Evolutionary conservation across 2,113 vertebrate genomes (phyloP), one percentile per base, ranked within the genome.

Genomic region (Lipotes vexillifer): DNA sequence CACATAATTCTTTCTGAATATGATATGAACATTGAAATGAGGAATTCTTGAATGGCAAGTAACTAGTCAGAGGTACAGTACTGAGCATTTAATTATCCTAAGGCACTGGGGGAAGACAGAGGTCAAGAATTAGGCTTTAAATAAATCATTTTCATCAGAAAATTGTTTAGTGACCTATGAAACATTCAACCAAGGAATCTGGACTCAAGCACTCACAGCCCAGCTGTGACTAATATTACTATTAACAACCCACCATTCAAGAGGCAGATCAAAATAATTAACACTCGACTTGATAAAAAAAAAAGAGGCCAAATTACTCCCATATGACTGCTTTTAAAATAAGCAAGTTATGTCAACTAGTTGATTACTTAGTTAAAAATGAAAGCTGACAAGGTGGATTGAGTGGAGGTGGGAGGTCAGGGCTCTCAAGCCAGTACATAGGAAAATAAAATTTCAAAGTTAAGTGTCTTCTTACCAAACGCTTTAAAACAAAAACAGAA

Each of bases 211-310:
- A 81, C 87, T 95, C 94, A 88, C 36, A 84, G 75, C 46, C 87
- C 96, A 97, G 90, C 97, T 97, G 95, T 93, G 95, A 97, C 57
- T 95, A 90, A 97, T 97, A 97, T 95, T 93, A 87, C 92, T 75
- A 94, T 97, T 97, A 97, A 81, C 95, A 94, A 97, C 72, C 78
- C 68, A 94, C 93, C 61, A 97, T 95, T 95, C 97, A 97, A 89
- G 85, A 97, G 71, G 74, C 86, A 97, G 97, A 97, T 94, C 95
- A 97, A 98, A 97, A 97, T 97, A 97, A 97, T 97, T 97, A 97
- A 97, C 97, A 97, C 96, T 97, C 95, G 93, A 97, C 95, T 93
- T 97, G 94, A 92, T 96, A 69, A 71, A 96, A 96, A 97, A 96
- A 91, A 80, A 86, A 81, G 88, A 95, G 71, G 80, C 65, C 69